Percentiles rank a stretch among this genome's conserved stretches.
These are phyloP conservation scores for Trissonchulus sp. DNA, from an alignment of 2,888 invertebrate species.

Conservation along the genomic window DNA sequence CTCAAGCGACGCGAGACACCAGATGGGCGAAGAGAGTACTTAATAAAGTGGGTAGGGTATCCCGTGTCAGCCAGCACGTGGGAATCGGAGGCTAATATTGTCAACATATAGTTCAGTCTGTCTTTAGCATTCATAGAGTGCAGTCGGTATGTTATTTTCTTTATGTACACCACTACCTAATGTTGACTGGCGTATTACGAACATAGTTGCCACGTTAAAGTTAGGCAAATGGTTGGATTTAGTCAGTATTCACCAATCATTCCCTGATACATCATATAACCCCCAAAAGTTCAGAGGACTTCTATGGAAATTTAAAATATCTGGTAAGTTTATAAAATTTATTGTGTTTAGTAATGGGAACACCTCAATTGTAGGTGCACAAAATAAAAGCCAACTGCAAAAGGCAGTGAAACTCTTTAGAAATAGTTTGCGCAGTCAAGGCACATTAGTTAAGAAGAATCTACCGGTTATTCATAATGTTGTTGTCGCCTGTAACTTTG, in stretches of 20 bases:
- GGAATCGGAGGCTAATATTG: background rate
- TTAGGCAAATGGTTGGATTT: background rate
- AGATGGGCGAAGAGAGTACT: background rate
- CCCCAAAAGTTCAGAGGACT: background rate
- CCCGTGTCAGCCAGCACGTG: background rate
- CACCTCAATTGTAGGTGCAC: background rate
- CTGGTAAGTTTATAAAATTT: background rate
- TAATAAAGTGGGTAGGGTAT: constrained; percentile 6
- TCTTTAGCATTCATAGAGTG: background rate
- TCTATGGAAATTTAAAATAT: background rate
- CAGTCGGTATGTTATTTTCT: background rate
- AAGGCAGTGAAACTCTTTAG: background rate
- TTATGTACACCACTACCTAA: too few species aligned
- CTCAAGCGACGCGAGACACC: background rate
- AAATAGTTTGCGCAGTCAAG: background rate
- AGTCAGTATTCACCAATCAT: background rate
- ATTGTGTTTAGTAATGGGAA: background rate
- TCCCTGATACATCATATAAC: background rate
- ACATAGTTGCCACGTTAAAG: background rate
- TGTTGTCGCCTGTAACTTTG: too few species aligned
- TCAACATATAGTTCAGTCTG: background rate
- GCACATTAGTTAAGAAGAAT: background rate
- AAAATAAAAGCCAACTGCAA: background rate
- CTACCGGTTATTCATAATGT: too few species aligned
- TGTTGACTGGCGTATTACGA: background rate